phyloP scores from a whole-genome alignment of 2,113 vertebrate species.

The Podilymbus podiceps region DNA sequence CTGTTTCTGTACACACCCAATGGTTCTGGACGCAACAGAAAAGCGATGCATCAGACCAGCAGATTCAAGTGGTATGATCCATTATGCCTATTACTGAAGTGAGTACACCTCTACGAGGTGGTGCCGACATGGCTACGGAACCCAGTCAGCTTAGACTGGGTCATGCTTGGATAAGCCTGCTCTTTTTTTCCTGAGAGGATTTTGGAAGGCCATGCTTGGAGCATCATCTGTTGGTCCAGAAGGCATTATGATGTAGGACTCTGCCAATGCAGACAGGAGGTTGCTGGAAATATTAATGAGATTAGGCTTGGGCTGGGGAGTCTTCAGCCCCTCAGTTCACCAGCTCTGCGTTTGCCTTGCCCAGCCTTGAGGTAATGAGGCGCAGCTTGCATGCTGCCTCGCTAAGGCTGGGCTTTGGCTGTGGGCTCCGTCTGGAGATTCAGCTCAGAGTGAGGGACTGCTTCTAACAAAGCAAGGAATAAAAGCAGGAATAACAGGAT shows the following conservation, averaged over 20 bases:
- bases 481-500: neutral
- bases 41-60: slow-evolving; percentile 79
- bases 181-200: neutral
- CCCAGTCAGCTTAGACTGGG: neutral
- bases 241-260: neutral
- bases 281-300: neutral
- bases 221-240: neutral
- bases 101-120: neutral
- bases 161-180: neutral
- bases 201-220: neutral
- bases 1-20: slow-evolving; percentile 90
- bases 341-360: neutral
- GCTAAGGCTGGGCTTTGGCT: neutral
- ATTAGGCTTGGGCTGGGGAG: neutral
- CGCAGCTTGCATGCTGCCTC: neutral
- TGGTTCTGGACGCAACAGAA: slow-evolving; percentile 80
- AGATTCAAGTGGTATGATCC: slow-evolving; percentile 79
- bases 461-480: neutral
- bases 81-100: slow-evolving; percentile 30
- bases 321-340: neutral
- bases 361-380: neutral
- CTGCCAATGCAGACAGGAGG: neutral
- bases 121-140: slow-evolving; percentile 6
- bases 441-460: neutral
- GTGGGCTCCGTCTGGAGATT: neutral